Evolutionary conservation across 2,797 vertebrate genomes (phyloP).

Genomic region (Brachyrhaphis roseni): DNA sequence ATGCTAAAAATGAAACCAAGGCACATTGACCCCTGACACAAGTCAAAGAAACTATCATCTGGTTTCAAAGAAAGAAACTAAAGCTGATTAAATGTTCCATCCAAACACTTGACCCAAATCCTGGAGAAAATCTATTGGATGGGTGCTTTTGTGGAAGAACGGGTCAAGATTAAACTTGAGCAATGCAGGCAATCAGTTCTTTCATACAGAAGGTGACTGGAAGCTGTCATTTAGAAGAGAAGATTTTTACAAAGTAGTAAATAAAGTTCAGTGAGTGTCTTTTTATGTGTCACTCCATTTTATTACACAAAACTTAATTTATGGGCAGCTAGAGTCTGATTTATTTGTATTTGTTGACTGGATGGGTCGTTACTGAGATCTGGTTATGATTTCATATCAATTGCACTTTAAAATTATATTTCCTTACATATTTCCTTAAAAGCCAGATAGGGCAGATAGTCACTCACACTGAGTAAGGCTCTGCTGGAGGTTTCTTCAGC

Average conservation of each 20-base stretch:
- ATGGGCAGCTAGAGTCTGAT: neutral
- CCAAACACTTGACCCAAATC: neutral
- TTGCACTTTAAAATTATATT: neutral
- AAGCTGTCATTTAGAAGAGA: neutral
- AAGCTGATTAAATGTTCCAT: neutral
- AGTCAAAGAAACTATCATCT: neutral
- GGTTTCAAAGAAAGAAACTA: neutral
- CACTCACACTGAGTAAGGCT: neutral
- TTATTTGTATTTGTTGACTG: neutral
- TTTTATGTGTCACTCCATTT: neutral
- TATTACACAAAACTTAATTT: neutral
- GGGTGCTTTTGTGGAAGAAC: neutral
- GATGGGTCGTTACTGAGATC: neutral
- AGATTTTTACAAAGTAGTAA: neutral
- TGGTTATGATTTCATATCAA: neutral
- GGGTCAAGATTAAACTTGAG: neutral
- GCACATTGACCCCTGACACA: neutral
- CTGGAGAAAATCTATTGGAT: neutral
- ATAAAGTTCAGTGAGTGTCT: neutral
- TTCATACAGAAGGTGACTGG: neutral
- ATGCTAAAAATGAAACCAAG: neutral
- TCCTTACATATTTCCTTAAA: neutral
- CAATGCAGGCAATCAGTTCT: neutral
- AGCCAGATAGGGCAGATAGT: neutral
- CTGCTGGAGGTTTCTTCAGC: neutral